Base-by-base conservation (phyloP, 2,797 vertebrate genomes). In the Odontamblyopus rebecca region DNA sequence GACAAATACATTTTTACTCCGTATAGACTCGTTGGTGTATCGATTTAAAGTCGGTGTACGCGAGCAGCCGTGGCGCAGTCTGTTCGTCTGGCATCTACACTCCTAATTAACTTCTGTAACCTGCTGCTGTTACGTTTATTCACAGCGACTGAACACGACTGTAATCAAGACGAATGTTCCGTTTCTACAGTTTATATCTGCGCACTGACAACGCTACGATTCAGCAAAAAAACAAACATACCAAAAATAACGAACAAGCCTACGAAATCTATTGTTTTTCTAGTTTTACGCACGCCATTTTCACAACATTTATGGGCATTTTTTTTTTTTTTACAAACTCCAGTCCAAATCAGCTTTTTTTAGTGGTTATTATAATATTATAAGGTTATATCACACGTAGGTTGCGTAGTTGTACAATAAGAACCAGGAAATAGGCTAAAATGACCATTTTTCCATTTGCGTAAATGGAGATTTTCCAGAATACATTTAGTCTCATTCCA, bases 31-130 rank as follows among this genome's bases (percentile, higher is more conserved):
- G 26, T n/a, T 56, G 61, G 32, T 69, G n/a, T 85, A 90, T 85
- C 86, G 86, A 88, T 86, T 85, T 80, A 48, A 69, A 69, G 77
- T 61, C 67, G 51, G 70, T 75, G 60, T 77, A 68, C 82, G 54
- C 59, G 75, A 29, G 63, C 84, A 77, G 75, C 69, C 69, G 82
- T 71, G 68, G 77, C 67, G 11, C 82, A 83, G 80, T 83, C 87
- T 87, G 85, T 77, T 88, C 82, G 82, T 87, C 78, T 82, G 82
- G 81, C 86, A 85, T 70, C 12, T 57, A 80, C 72, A 80, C 76
- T 87, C 83, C 78, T 87, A 86, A 87, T 88, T 87, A 88, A 48
- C 75, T 80, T 81, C 75, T 80, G 78, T 79, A 84, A 90, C 85
- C 86, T 85, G 83, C 86, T 79, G 82, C 76, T 84, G 80, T 81